Percentiles rank a stretch among this genome's conserved stretches.
phyloP scores from a whole-genome alignment of 2,888 invertebrate species.

The Acronicta psi region DNA sequence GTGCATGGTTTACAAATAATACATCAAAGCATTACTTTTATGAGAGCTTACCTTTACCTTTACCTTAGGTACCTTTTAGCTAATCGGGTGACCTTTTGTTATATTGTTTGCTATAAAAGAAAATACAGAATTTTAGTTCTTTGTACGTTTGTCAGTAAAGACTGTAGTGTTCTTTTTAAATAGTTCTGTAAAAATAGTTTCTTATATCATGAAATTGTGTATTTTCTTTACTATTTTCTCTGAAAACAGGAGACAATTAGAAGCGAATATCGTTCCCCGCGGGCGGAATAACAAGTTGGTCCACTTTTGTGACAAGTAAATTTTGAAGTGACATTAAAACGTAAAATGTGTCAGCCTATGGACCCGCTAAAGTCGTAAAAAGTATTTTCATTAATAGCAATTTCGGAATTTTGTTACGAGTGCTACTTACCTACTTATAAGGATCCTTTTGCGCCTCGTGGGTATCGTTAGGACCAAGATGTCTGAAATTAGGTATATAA shows the following conservation, averaged over 20 bases:
- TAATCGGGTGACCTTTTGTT: too few species aligned
- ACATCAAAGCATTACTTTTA: too few species aligned
- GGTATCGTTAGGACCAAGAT: conserved; percentile 10
- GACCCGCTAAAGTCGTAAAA: conserved; percentile 31
- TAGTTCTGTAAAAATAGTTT: too few species aligned
- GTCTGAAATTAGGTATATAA: conserved; percentile 4
- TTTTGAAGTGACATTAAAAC: conserved; percentile 9
- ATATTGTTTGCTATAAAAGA: too few species aligned
- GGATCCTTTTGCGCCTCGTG: conserved; percentile 22
- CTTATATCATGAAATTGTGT: not conserved
- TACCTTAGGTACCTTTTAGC: too few species aligned
- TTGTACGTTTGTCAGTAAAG: too few species aligned
- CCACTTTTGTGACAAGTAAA: conserved; percentile 19
- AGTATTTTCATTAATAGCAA: conserved; percentile 22
- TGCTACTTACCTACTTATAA: too few species aligned
- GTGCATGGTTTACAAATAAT: too few species aligned
- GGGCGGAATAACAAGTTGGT: conserved; percentile 26
- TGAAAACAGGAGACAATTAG: conserved; percentile 32
- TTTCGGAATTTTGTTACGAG: conserved; percentile 34
- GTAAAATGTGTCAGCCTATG: conserved; percentile 25
- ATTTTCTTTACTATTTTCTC: too few species aligned
- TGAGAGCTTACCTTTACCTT: too few species aligned
- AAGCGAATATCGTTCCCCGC: conserved; percentile 5
- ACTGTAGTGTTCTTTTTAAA: too few species aligned
- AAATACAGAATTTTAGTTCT: too few species aligned